These are phyloP conservation scores for Caloenas nicobarica DNA, from an alignment of 2,113 vertebrate genomes.

Conservation along the genomic window DNA sequence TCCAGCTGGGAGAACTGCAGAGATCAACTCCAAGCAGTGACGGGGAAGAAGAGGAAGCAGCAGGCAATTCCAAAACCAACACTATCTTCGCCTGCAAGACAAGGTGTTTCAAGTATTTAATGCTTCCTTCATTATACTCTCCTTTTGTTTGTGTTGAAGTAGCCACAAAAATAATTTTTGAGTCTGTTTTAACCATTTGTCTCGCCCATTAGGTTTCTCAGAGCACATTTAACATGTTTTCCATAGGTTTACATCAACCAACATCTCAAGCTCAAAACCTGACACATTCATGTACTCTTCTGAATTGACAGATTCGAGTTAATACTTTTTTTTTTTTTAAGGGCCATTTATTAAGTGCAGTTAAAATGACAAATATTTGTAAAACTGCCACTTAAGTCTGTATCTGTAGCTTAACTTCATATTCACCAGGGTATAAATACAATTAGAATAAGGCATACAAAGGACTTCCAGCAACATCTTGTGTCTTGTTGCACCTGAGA, in stretches of 20 bases:
- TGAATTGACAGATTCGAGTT: not conserved
- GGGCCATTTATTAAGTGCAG: slow-evolving; percentile 14
- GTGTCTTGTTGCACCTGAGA: not conserved
- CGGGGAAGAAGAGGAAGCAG: not conserved
- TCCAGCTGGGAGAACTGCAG: not conserved
- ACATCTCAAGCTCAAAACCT: not conserved
- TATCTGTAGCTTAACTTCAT: not conserved
- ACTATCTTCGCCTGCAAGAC: rapidly evolving
- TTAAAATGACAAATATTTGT: not conserved
- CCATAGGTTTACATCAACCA: not conserved
- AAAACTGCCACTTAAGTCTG: not conserved
- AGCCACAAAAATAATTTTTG: not conserved
- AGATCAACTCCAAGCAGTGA: not conserved
- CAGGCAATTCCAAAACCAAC: not conserved
- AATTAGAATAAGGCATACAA: slow-evolving; percentile 9
- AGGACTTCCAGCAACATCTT: not conserved
- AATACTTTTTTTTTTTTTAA: not conserved
- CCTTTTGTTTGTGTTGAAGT: not conserved
- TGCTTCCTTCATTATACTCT: not conserved
- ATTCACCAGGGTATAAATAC: not conserved
- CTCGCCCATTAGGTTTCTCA: not conserved
- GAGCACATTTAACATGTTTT: not conserved
- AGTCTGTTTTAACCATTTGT: not conserved
- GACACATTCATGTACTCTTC: not conserved
- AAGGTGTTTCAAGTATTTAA: not conserved